These are phyloP conservation scores for Cotesia chilonis DNA, from an alignment of 1,140 invertebrate species.

Conservation along the genomic window DNA sequence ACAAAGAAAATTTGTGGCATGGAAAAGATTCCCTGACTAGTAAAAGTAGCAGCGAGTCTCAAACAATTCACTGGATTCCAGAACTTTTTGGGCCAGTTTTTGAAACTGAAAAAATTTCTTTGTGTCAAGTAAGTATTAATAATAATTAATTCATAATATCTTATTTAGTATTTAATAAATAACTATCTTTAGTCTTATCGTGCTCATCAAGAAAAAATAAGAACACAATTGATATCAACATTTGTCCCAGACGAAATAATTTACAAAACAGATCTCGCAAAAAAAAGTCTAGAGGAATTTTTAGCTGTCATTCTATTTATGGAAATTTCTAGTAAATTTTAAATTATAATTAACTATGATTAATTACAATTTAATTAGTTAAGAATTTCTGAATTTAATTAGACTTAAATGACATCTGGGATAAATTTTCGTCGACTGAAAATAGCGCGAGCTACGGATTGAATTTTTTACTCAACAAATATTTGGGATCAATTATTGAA, in stretches of 20 bases:
- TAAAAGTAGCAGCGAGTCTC: conserved; percentile 4
- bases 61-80: conserved; percentile 36
- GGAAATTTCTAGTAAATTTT: conserved; percentile 39
- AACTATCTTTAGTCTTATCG: conserved; percentile 35
- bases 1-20: not conserved
- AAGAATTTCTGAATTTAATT: not conserved
- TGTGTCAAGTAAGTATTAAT: conserved; percentile 46
- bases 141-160: conserved; percentile 10
- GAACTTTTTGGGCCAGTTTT: conserved; percentile 49
- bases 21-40: no score
- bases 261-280: conserved; percentile 34
- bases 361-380: no score
- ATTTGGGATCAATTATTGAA: conserved; percentile 45
- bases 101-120: conserved; percentile 25
- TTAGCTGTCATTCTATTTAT: conserved; percentile 39
- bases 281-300: conserved; percentile 35
- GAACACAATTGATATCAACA: conserved; percentile 40
- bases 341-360: no score
- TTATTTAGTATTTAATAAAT: not conserved
- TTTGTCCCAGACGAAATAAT: conserved; percentile 50
- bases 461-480: conserved; percentile 46
- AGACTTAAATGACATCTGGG: conserved; percentile 46
- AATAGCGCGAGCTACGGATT: conserved; percentile 49
- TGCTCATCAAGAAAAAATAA: conserved; percentile 28
- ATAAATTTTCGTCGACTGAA: conserved; percentile 42